Conservation (phyloP, 2,113 vertebrate genomes). For the Zingel zingel region DNA sequence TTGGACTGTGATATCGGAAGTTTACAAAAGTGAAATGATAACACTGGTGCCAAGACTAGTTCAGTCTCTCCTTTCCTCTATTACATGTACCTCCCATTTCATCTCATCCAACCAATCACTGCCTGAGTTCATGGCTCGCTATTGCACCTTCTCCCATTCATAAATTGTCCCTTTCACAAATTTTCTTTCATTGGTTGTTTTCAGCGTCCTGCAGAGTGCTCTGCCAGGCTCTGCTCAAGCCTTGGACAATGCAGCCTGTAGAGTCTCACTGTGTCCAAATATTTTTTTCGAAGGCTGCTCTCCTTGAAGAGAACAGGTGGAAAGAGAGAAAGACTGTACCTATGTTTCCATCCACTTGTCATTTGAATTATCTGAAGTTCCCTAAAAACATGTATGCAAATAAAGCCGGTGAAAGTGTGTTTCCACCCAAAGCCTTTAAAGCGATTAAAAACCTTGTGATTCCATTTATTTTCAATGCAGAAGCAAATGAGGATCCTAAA, state of each 20-base stretch:
- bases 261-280: background rate
- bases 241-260: background rate
- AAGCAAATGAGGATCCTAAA: no score
- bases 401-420: no score
- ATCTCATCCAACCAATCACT: background rate
- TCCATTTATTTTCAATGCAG: no score
- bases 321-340: background rate
- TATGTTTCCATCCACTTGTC: no score
- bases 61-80: background rate
- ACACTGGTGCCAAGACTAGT: background rate
- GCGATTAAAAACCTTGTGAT: no score
- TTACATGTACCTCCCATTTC: background rate
- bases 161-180: background rate
- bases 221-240: background rate
- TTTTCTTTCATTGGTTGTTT: background rate
- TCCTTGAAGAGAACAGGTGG: background rate
- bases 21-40: no score
- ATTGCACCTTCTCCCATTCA: background rate
- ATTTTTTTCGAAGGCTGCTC: background rate
- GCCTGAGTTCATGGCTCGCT: background rate
- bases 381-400: no score
- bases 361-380: no score
- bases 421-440: no score
- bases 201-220: background rate
- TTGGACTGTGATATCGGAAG: background rate